These are phyloP conservation scores for Nematolebias whitei DNA, from an alignment of 2,113 vertebrate species.

Conservation along the genomic window DNA sequence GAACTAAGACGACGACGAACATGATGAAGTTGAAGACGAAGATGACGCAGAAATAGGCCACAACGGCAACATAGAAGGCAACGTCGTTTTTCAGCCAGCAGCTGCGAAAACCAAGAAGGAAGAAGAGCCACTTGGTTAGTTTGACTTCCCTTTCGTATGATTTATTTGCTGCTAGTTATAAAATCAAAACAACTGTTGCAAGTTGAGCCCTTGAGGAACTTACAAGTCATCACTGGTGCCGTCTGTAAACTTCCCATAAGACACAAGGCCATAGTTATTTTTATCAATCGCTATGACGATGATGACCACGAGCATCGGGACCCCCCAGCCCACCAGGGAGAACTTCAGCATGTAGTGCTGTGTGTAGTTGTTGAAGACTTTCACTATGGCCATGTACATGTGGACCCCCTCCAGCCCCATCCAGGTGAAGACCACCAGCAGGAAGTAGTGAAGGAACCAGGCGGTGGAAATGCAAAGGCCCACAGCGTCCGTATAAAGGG, in stretches of 20 bases:
- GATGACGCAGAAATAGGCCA: constrained; percentile 91
- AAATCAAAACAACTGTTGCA: not conserved
- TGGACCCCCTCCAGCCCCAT: constrained; percentile 98
- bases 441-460: constrained; percentile 95
- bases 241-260: constrained; percentile 83
- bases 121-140: not conserved
- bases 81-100: constrained; percentile 93
- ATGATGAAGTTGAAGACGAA: constrained; percentile 92
- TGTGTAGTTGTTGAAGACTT: constrained; percentile 93
- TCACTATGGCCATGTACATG: constrained; percentile 96
- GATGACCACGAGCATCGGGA: constrained; percentile 88
- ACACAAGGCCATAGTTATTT: constrained; percentile 87
- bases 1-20: constrained; percentile 94
- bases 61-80: constrained; percentile 92
- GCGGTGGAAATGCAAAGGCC: constrained; percentile 92
- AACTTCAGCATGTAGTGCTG: constrained; percentile 92
- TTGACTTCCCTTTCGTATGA: too few relatives aligned
- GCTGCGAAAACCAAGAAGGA: constrained; percentile 71
- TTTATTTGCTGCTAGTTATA: not conserved
- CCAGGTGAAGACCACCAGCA: constrained; percentile 94
- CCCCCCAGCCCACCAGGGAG: constrained; percentile 90
- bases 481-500: constrained; percentile 79
- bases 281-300: constrained; percentile 83
- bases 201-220: constrained; percentile 75
- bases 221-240: constrained; percentile 87